Percentiles rank a stretch among this genome's conserved stretches.
Conservation (phyloP, 2,888 invertebrate species). For the Andrena flavipes region DNA sequence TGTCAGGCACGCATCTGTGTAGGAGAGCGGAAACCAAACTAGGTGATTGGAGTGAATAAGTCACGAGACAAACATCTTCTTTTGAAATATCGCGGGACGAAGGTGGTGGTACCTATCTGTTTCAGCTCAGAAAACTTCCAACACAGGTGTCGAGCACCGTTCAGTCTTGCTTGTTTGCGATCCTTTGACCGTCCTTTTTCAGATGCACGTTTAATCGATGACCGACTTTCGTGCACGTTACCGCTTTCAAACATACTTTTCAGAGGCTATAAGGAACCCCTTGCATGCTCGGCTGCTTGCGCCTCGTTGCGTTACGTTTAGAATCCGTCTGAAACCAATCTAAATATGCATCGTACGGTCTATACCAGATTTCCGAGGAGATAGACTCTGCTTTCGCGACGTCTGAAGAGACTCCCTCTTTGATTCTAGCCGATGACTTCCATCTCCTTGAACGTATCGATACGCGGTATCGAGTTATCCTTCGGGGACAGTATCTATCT, state of each 20-base stretch:
- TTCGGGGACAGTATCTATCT: conserved; percentile 20
- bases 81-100: background rate
- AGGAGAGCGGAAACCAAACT: background rate
- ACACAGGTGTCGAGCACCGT: conserved; percentile 28
- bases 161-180: conserved; percentile 47
- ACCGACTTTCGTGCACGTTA: conserved; percentile 58
- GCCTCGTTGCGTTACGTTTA: conserved; percentile 23
- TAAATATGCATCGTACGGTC: conserved; percentile 50
- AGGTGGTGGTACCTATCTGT: background rate
- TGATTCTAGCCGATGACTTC: conserved; percentile 2
- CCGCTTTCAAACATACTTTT: conserved; percentile 50
- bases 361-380: background rate
- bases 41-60: background rate
- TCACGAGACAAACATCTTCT: background rate
- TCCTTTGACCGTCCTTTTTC: conserved; percentile 52
- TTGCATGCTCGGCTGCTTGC: conserved; percentile 11
- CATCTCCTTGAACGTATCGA: conserved; percentile 30
- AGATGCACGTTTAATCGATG: conserved; percentile 61
- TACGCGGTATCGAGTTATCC: conserved; percentile 4
- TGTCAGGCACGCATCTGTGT: background rate
- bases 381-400: conserved; percentile 20
- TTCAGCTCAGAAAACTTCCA: conserved; percentile 22
- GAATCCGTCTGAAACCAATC: conserved; percentile 54
- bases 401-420: background rate
- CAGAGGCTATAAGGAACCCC: conserved; percentile 40